Evolutionary conservation across 2,113 vertebrate species (phyloP).

Genomic region (Nothobranchius furzeri): DNA sequence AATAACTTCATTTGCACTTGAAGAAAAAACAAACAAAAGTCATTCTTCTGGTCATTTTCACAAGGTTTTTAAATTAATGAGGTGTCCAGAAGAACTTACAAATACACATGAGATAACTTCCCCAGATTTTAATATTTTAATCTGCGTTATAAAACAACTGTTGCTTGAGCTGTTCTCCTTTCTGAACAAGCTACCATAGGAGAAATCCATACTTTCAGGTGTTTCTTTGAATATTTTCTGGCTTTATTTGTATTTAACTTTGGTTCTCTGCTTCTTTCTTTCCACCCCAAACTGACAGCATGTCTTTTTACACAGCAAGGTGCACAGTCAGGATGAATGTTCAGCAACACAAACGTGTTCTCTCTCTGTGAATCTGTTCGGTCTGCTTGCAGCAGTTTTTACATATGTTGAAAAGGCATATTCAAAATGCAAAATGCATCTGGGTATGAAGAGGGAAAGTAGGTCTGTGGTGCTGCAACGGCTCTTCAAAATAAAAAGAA

Average conservation of each 20-base stretch:
- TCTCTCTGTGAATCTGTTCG: conserved; percentile 5
- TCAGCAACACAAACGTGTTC: conserved; percentile 9
- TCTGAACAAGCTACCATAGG: background rate
- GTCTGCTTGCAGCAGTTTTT: conserved; percentile 20
- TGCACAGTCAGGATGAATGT: background rate
- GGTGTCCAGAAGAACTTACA: no score
- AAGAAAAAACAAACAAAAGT: no score
- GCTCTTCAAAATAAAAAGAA: conserved; percentile 36
- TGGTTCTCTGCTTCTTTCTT: background rate
- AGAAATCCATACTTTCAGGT: background rate
- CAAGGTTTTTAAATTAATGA: no score
- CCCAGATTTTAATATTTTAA: no score
- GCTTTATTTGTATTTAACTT: background rate
- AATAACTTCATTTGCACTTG: no score
- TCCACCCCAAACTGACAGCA: background rate
- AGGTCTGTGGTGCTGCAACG: conserved; percentile 63
- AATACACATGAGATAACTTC: no score
- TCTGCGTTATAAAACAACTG: no score
- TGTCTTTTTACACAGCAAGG: background rate
- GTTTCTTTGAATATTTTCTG: conserved; percentile 2
- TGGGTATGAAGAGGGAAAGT: conserved; percentile 38
- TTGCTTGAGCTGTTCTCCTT: background rate
- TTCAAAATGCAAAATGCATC: conserved; percentile 36
- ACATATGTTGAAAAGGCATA: conserved; percentile 14
- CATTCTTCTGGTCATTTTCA: no score